Evolutionary conservation across 2,888 invertebrate genomes (phyloP), one percentile per base, ranked within the genome.

Genomic region (Strigamia crassipes): DNA sequence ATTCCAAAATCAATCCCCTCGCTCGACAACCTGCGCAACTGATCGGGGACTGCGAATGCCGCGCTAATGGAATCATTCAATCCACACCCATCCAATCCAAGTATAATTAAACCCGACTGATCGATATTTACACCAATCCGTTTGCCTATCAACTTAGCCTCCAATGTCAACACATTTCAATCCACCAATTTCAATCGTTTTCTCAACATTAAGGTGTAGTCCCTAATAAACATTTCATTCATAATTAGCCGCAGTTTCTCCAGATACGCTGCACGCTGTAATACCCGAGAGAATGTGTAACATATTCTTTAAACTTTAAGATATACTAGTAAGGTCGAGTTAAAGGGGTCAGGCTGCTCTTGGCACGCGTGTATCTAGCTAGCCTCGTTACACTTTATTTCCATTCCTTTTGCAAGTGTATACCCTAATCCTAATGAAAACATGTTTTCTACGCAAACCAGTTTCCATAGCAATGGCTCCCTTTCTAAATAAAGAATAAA

Each of bases 81-180:
- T 73, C 73, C 31, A 31, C 73, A 73, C 27, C 13, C 73, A 73
- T 31, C 73, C 73, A 73, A 73, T 73, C 73, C 73, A 73, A 27
- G 31, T 73, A 31, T 73, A 73, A 73, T 73, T 73, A 73, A 73
- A 73, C 73, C 3, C 73, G 31, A 73, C 27, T 73, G 31, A 73
- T 73, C 73, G 73, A 73, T 73, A 73, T 73, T 27, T 73, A 1
- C 27, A 5, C 31, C 73, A 73, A 31, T 73, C 27, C 73, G 13
- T 73, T 73, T 31, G 31, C 13, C 23, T 73, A 31, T 73, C 10
- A 73, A 13, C 73, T 73, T 31, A 13, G 73, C 27, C 73, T 73
- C 23, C 23, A 27, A 66, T 27, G 66, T 66, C 66, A 66, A 73
- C 31, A 73, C 73, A 18, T 56, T 18, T 21, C 6, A 15, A 51